Conservation (phyloP, 2,113 vertebrate species). For the Hucho hucho region DNA sequence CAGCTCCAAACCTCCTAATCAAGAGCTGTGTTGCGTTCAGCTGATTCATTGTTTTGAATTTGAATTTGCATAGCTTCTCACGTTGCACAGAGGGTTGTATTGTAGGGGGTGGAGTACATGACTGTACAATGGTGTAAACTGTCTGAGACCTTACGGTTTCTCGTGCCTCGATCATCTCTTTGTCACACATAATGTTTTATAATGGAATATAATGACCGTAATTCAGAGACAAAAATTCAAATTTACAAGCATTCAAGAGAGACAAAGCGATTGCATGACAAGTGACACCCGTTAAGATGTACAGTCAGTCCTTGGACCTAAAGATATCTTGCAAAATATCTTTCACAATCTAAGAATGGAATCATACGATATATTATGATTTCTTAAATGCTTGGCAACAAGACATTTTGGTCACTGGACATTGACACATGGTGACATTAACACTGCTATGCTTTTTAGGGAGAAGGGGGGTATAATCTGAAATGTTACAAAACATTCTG, state of each 20-base stretch:
- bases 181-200: too few relatives aligned
- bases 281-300: not conserved
- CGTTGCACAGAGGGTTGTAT: not conserved
- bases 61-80: conserved; percentile 19
- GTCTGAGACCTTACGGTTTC: not conserved
- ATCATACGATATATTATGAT: too few relatives aligned
- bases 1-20: conserved; percentile 8
- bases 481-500: too few relatives aligned
- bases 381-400: too few relatives aligned
- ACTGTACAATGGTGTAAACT: not conserved
- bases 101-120: not conserved
- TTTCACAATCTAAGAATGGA: not conserved
- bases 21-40: conserved; percentile 17
- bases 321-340: not conserved
- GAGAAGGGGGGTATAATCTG: too few relatives aligned
- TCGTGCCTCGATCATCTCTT: not conserved
- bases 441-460: too few relatives aligned
- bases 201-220: too few relatives aligned
- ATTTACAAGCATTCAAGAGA: not conserved
- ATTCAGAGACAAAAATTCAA: not conserved
- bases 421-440: too few relatives aligned
- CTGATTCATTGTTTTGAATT: conserved; percentile 14
- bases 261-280: not conserved
- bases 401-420: too few relatives aligned
- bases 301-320: not conserved